phyloP scores from a whole-genome alignment of 2,113 vertebrate genomes.

The Bufo gargarizans region DNA sequence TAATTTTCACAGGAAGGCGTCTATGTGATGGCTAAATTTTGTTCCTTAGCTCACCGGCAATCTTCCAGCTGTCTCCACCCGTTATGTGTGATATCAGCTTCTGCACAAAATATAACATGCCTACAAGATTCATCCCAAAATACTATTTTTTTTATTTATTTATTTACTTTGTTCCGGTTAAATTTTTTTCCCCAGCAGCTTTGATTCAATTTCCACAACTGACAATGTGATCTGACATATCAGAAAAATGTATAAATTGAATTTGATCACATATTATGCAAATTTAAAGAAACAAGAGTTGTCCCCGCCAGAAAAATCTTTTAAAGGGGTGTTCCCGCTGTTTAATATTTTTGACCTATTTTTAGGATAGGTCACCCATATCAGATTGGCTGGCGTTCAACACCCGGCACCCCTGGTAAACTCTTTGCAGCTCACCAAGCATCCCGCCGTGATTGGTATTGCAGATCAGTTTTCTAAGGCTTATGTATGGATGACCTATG shows the following conservation, averaged over 20 bases:
- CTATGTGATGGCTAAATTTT: background rate
- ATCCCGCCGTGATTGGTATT: too few relatives aligned
- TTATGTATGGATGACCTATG: too few relatives aligned
- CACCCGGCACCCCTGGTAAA: too few relatives aligned
- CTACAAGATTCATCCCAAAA: slow-evolving; percentile 2
- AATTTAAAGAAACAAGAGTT: too few relatives aligned
- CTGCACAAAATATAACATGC: background rate
- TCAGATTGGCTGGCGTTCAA: too few relatives aligned
- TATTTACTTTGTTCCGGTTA: too few relatives aligned
- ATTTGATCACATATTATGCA: background rate
- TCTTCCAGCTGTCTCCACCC: slow-evolving; percentile 37
- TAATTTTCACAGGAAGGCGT: background rate
- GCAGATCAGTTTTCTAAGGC: too few relatives aligned
- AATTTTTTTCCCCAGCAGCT: background rate
- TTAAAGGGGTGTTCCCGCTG: too few relatives aligned
- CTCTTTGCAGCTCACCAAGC: too few relatives aligned
- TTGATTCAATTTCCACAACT: background rate
- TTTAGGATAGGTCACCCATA: too few relatives aligned
- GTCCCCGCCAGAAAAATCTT: too few relatives aligned
- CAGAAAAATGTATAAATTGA: background rate
- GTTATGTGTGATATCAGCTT: slow-evolving; percentile 33
- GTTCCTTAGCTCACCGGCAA: background rate
- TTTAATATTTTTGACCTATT: too few relatives aligned
- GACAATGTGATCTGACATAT: background rate
- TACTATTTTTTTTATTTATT: background rate